Evolutionary conservation across 2,797 vertebrate genomes (phyloP).

Genomic region (Oreochromis grahami): DNA sequence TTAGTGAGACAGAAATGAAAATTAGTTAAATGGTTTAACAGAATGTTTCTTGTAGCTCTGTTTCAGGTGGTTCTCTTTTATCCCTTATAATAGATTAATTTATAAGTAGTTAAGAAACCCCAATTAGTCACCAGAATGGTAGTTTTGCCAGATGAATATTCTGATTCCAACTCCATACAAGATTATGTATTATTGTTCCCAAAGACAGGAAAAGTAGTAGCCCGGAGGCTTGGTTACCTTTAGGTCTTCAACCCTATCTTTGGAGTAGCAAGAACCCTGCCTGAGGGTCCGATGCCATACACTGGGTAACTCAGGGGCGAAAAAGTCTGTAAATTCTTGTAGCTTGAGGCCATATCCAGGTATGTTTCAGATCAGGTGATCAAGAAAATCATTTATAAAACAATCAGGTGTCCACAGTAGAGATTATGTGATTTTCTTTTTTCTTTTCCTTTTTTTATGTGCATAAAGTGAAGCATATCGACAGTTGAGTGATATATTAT

Average conservation of each 20-base stretch:
- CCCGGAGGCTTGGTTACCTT: not conserved
- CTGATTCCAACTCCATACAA: not conserved
- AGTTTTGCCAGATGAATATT: not conserved
- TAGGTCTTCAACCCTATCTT: not conserved
- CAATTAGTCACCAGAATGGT: not conserved
- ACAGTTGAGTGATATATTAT: not conserved
- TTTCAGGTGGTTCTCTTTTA: not conserved
- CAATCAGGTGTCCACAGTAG: not conserved
- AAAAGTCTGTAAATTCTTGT: not conserved
- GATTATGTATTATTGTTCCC: not conserved
- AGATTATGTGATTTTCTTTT: not conserved
- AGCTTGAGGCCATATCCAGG: constrained; percentile 6
- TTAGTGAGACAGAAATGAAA: not conserved
- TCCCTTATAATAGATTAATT: not conserved
- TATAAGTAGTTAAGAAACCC: not conserved
- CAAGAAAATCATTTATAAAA: not conserved
- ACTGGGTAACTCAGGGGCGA: not conserved
- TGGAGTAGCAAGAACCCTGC: not conserved
- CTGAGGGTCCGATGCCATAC: not conserved
- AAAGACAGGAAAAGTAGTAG: not conserved
- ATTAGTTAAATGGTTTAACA: not conserved
- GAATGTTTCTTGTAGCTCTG: not conserved
- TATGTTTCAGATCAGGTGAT: constrained; percentile 10
- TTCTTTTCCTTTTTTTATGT: not conserved
- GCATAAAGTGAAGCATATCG: not conserved